Evolutionary conservation across 2,888 invertebrate species (phyloP).

Genomic region (Hemaris fuciformis): DNA sequence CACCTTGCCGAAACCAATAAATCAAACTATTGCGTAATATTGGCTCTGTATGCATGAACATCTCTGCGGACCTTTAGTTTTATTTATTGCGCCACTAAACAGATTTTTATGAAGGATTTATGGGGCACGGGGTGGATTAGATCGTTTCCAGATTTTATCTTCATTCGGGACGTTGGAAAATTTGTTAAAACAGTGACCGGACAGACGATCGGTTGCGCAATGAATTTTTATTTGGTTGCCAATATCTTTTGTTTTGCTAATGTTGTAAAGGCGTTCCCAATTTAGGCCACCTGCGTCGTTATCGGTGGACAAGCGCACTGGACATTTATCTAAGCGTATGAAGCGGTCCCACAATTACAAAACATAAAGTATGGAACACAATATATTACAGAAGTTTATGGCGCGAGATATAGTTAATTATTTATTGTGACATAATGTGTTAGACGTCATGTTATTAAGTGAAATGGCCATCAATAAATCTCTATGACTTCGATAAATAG

Average conservation of each 20-base stretch:
- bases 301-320: conserved; percentile 18
- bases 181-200: conserved; percentile 29
- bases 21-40: conserved; percentile 79
- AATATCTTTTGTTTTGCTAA: conserved; percentile 15
- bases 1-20: conserved; percentile 78
- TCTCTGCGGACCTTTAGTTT: conserved; percentile 58
- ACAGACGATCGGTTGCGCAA: conserved; percentile 20
- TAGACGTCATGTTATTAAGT: conserved; percentile 57
- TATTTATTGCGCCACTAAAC: conserved; percentile 72
- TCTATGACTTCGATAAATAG: conserved; percentile 69
- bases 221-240: conserved; percentile 12
- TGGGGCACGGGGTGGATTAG: conserved; percentile 38
- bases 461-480: conserved; percentile 63
- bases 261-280: neutral
- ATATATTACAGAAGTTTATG: conserved; percentile 35
- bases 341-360: conserved; percentile 21
- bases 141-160: conserved; percentile 40
- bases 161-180: conserved; percentile 32
- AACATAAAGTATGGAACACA: conserved; percentile 23
- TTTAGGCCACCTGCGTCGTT: conserved; percentile 3
- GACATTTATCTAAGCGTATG: conserved; percentile 16
- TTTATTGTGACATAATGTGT: conserved; percentile 57
- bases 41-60: conserved; percentile 74
- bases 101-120: conserved; percentile 70
- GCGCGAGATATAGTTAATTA: conserved; percentile 45